A percentile compares a stretch with the other conserved stretches of the same genome.
phyloP scores from a whole-genome alignment of 2,113 vertebrate species.

The Panthera tigris region DNA sequence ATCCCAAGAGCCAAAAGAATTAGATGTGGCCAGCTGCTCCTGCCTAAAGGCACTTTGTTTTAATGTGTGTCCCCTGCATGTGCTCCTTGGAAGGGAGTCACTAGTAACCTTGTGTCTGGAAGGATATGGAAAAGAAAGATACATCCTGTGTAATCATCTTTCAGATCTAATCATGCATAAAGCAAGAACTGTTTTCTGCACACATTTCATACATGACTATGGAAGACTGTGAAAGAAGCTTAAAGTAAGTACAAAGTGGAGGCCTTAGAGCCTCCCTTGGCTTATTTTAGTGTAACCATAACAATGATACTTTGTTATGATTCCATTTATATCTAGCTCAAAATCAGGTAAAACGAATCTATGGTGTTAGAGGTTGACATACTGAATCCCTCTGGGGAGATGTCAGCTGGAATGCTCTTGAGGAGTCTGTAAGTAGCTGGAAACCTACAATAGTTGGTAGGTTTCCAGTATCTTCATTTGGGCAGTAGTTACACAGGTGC shows the following conservation, averaged over 20 bases:
- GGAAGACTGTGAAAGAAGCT: background rate
- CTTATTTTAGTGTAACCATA: background rate
- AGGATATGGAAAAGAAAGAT: background rate
- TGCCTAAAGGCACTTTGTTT: background rate
- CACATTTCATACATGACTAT: background rate
- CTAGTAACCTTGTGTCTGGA: background rate
- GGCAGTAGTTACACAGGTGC: background rate
- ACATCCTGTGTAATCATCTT: background rate
- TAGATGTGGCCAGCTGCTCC: background rate
- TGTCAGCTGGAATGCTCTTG: fast-evolving
- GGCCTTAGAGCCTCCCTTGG: background rate
- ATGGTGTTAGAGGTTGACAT: background rate
- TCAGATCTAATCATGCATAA: background rate
- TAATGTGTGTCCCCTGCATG: background rate
- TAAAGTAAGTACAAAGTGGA: background rate
- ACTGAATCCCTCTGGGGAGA: background rate
- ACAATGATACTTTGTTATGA: background rate
- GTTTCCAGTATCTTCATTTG: background rate
- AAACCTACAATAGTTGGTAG: background rate
- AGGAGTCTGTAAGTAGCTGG: background rate
- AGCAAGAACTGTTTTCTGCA: background rate
- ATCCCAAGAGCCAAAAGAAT: background rate
- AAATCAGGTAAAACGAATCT: background rate
- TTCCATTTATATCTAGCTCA: background rate
- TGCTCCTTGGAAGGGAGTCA: background rate